Evolutionary conservation across 2,113 vertebrate species (phyloP), one percentile per base, ranked within the genome.

Genomic region (Phoenicopterus ruber): DNA sequence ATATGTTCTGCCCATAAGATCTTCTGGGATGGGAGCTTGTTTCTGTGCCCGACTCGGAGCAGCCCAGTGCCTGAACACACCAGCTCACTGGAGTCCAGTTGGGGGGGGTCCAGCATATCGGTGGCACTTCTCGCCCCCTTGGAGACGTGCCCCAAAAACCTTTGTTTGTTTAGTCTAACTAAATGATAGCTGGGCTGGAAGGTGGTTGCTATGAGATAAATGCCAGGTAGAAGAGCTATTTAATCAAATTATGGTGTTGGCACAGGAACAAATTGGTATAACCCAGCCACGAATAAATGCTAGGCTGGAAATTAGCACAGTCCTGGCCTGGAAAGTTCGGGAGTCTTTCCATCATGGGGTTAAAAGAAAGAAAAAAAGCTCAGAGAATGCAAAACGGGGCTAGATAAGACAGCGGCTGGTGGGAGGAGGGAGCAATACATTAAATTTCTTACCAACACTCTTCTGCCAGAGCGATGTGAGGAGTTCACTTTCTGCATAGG

Each of bases 161-260:
- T 79, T 17, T 63, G 59, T 91, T 90, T 87, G 40, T 89, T 93
- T 67, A 87, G 57, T 44, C 29, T 72, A 61, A 31, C 34, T n/a
- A 69, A 86, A 62, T 7, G 50, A 46, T 76, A 54, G 32, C 79
- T 67, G 71, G 59, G 63, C 85, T 90, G 79, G 55, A 90, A 81
- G 55, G 63, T 81, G 76, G 76, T 86, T 94, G 88, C 92, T 88
- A 4, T 46, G 82, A 93, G 88, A 88, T 71, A 94, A 96, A 94
- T 88, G 90, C 87, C 82, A 83, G 92, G 88, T 93, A 83, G 67
- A 86, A 88, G 50, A 93, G 79, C 46, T 90, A 44, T 81, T 88
- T 86, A 94, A 90, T 90, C 74, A 73, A 77, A 94, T 94, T 52
- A 88, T 47, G 50, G 47, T 62, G 71, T 40, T 94, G 92, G 94